These are phyloP conservation scores for Corythaixoides concolor DNA, from an alignment of 2,113 vertebrate genomes.

Conservation along the genomic window DNA sequence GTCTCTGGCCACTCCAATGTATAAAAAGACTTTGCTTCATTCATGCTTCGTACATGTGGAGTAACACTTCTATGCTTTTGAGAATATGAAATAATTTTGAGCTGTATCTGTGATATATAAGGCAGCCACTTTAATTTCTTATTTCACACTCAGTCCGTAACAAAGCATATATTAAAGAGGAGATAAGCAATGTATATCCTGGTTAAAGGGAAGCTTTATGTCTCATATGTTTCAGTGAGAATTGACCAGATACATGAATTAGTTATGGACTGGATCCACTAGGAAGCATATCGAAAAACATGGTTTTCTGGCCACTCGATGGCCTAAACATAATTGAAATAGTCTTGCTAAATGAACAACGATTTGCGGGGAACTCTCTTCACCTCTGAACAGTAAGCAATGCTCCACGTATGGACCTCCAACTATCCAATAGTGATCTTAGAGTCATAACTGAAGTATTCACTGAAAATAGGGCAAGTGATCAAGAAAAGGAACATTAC, in stretches of 20 bases:
- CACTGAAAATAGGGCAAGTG: not conserved
- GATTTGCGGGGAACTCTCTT: not conserved
- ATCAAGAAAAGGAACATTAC: not conserved
- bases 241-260: not conserved
- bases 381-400: not conserved
- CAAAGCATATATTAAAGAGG: not conserved
- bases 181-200: not conserved
- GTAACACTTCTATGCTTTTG: not conserved
- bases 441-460: not conserved
- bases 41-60: rapidly evolving
- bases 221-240: not conserved
- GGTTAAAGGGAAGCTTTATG: not conserved
- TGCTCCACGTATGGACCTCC: not conserved
- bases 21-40: not conserved
- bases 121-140: not conserved
- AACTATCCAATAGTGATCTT: not conserved
- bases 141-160: not conserved
- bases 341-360: not conserved
- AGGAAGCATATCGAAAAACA: not conserved
- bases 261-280: not conserved
- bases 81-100: not conserved
- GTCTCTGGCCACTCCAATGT: not conserved
- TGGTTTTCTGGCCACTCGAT: not conserved
- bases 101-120: not conserved
- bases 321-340: not conserved